These are phyloP conservation scores for Tetramorium bicarinatum DNA, from an alignment of 2,888 invertebrate genomes.

Conservation along the genomic window DNA sequence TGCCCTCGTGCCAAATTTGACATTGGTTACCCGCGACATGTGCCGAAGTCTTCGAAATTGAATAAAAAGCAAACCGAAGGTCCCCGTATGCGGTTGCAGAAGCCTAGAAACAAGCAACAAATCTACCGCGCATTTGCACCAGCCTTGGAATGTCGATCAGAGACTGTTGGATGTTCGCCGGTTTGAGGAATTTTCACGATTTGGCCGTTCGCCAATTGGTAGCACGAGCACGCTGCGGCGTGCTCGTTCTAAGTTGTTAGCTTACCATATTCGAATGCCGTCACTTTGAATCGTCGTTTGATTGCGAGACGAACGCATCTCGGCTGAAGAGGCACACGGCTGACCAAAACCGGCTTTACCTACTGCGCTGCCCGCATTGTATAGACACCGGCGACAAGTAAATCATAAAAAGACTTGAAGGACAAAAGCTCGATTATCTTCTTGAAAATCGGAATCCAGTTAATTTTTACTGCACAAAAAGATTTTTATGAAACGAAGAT, in stretches of 20 bases:
- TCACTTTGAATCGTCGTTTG: conserved; percentile 1
- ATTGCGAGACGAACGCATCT: conserved; percentile 6
- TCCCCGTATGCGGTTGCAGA: conserved; percentile 18
- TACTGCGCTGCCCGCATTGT: neutral
- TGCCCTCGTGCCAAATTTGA: conserved; percentile 43
- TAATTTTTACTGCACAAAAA: neutral
- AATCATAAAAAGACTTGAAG: neutral
- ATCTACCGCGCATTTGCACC: conserved; percentile 12
- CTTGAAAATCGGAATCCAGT: neutral
- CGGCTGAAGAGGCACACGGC: neutral
- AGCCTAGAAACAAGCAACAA: conserved; percentile 37
- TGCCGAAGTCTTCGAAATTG: conserved; percentile 22
- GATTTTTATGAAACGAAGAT: neutral
- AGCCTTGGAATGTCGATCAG: conserved; percentile 56
- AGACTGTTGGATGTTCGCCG: conserved; percentile 17
- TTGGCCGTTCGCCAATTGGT: conserved; percentile 54
- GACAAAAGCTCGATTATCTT: neutral
- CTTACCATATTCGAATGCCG: conserved; percentile 38
- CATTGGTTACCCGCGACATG: neutral
- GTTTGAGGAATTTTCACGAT: conserved; percentile 48
- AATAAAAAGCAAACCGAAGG: conserved; percentile 29
- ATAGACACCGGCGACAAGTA: neutral
- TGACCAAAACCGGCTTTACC: neutral
- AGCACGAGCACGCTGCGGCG: neutral
- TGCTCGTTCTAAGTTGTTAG: conserved; percentile 57